Conservation (phyloP, 2,797 vertebrate species). For the Hippopotamyrus pictus region DNA sequence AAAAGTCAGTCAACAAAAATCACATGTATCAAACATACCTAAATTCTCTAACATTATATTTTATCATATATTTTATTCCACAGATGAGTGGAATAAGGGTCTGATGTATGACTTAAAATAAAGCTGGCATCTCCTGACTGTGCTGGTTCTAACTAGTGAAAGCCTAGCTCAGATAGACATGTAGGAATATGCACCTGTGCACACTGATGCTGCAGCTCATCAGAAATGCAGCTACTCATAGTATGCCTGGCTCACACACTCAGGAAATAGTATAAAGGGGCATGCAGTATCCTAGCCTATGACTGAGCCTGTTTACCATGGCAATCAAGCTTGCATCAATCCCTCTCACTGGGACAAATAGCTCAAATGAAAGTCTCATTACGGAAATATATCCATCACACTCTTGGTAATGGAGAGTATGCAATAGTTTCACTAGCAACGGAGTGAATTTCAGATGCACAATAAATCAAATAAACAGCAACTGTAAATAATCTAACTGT, state of each 20-base stretch:
- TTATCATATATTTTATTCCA: not conserved
- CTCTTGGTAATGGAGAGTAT: constrained; percentile 10
- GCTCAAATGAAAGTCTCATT: constrained; percentile 30
- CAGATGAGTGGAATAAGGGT: not conserved
- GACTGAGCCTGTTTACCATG: constrained; percentile 8
- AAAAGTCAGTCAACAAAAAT: not conserved
- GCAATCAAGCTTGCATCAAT: constrained; percentile 32
- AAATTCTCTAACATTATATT: not conserved
- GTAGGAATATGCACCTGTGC: not conserved
- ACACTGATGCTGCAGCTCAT: not conserved
- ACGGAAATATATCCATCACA: constrained; percentile 20
- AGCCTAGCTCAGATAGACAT: not conserved
- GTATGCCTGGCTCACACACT: constrained; percentile 12
- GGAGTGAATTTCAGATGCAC: not conserved
- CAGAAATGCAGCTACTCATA: not conserved
- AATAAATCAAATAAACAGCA: not conserved
- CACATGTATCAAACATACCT: not conserved
- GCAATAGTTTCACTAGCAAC: not conserved
- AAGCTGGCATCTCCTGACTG: not conserved
- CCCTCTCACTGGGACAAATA: constrained; percentile 19
- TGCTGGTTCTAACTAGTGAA: not conserved
- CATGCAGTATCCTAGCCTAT: not conserved
- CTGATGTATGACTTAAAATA: not conserved
- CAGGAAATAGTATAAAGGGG: not conserved
- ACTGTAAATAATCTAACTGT: not conserved